phyloP scores from a whole-genome alignment of 2,113 vertebrate species.

The Corythaeola cristata region DNA sequence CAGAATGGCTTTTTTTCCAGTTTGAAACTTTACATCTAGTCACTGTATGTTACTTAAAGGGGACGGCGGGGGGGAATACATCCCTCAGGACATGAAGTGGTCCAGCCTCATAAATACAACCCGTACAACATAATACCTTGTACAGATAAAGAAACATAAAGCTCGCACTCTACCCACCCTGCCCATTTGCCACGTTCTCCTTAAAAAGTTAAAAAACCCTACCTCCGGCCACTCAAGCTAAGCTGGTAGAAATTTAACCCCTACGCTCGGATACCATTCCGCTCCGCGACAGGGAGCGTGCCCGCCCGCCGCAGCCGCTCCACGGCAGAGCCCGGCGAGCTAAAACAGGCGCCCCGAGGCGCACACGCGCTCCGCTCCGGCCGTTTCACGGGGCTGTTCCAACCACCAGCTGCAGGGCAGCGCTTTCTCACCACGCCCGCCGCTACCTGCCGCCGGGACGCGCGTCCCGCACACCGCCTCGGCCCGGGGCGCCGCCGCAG shows the following conservation, averaged over 20 bases:
- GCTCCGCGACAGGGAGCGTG: not conserved
- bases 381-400: not conserved
- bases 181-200: no score
- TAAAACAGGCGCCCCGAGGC: not conserved
- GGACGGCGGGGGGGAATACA: fast-evolving
- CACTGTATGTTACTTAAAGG: fast-evolving
- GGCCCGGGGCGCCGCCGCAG: not conserved
- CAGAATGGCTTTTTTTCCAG: fast-evolving
- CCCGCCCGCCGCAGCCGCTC: not conserved
- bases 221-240: not conserved
- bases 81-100: fast-evolving
- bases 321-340: not conserved
- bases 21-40: not conserved
- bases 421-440: not conserved
- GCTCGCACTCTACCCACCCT: no score
- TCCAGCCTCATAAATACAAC: not conserved
- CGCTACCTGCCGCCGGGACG: not conserved
- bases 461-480: not conserved
- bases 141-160: fast-evolving
- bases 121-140: fast-evolving
- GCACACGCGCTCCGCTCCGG: not conserved
- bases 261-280: not conserved
- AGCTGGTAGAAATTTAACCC: fast-evolving
- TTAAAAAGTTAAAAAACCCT: not conserved
- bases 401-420: not conserved